Base-by-base conservation (phyloP, 2,797 vertebrate species). In the Coregonus ussuriensis region DNA sequence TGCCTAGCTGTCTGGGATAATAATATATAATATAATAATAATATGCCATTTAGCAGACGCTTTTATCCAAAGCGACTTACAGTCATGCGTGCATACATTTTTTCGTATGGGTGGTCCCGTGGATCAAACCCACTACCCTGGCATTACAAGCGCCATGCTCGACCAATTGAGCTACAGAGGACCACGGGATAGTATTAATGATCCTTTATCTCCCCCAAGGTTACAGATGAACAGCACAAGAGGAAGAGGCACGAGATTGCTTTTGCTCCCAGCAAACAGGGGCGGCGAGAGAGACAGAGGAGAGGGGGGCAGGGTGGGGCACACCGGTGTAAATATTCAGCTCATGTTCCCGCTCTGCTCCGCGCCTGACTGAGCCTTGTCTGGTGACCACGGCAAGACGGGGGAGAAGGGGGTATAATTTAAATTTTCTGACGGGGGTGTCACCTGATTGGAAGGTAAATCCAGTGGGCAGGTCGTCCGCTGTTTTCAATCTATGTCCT, bases 361-460 rank as follows among this genome's bases (percentile, higher is more conserved):
- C 62, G 82, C 14, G 56, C 56, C 47, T 72, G 72, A 65, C 65
- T 79, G 79, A 78, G 80, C 80, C 65, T 76, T 59, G 51, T 47
- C n/a, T 51, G 72, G 68, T 76, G 79, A 82, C 81, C 72, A 76
- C 14, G 70, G 67, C 77, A 62, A 62, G 67, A 41, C 75, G 80
- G 62, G 72, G 83, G n/a, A 33, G 9, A 47, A 5, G 63, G 15
- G 31, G 71, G 52, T 70, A 74, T 71, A 5, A 77, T 82, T 80
- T 87, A 75, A 82, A 79, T 86, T 87, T 85, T 89, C 85, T 86
- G 77, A 86, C 80, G 82, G 78, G 62, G 75, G 67, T 88, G 81
- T 89, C 77, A 83, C 79, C 81, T 85, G 87, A 92, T 87, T 91
- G 83, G 84, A 91, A 92, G 88, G 85, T 85, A 91, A 88, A 91